Conservation (phyloP, 2,888 invertebrate genomes). For the Troides helena region DNA sequence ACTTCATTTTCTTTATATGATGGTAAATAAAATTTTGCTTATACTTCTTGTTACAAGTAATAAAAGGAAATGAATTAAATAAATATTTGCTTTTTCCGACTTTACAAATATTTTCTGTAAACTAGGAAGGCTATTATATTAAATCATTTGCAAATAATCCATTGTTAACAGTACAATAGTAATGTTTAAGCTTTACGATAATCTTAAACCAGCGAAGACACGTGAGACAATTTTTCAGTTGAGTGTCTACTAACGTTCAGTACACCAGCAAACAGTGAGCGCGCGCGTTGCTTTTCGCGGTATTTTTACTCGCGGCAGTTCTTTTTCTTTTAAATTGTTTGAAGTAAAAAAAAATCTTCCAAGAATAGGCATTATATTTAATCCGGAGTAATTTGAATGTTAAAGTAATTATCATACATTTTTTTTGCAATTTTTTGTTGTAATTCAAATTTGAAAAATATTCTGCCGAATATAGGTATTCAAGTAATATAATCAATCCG, state of each 20-base stretch:
- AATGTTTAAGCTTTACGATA: conserved; percentile 12
- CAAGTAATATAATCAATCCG: no score
- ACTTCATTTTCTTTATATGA: no score
- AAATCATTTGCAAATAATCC: conserved; percentile 17
- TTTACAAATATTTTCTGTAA: neutral
- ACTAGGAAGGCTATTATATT: conserved; percentile 5
- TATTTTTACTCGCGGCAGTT: neutral
- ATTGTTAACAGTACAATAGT: conserved; percentile 19
- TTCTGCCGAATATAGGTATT: no score
- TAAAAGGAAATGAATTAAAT: neutral
- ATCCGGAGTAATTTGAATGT: no score
- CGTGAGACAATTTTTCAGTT: conserved; percentile 22
- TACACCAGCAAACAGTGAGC: conserved; percentile 8
- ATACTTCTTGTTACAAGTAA: neutral
- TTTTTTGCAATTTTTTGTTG: neutral
- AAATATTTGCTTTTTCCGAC: neutral
- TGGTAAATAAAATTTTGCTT: no score
- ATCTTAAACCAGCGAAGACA: conserved; percentile 13
- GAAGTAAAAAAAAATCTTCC: neutral
- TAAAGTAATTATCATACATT: neutral
- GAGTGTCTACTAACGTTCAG: conserved; percentile 10
- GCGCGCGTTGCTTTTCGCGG: conserved; percentile 22
- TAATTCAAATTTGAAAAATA: no score
- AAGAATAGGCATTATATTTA: neutral
- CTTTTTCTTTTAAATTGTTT: neutral